phyloP scores from a whole-genome alignment of 2,113 vertebrate species.

The Dryoscopus gambensis region DNA sequence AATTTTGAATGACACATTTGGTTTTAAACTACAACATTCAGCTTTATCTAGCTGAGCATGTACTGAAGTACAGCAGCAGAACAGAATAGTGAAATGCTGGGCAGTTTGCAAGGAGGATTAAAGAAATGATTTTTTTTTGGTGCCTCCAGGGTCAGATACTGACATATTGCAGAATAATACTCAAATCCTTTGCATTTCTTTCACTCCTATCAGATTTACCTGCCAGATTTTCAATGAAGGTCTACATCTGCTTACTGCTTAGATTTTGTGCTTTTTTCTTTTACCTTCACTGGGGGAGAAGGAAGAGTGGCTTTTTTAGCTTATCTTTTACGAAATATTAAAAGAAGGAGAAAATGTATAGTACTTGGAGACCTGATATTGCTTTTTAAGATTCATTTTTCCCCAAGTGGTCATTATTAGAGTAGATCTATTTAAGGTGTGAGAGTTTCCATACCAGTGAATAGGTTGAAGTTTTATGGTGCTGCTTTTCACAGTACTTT shows the following conservation, averaged over 20 bases:
- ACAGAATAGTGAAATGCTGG: neutral
- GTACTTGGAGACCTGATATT: neutral
- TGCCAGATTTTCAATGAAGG: neutral
- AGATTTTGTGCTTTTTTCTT: neutral
- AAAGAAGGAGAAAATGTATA: neutral
- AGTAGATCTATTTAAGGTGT: neutral
- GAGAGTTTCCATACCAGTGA: constrained; percentile 34
- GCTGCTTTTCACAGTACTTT: constrained; percentile 42
- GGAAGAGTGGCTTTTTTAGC: neutral
- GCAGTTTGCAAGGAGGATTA: neutral
- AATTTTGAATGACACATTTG: neutral
- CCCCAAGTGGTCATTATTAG: constrained; percentile 1
- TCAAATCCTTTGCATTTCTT: neutral
- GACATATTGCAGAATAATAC: neutral
- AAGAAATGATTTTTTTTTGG: neutral
- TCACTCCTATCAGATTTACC: neutral
- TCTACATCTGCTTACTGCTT: neutral
- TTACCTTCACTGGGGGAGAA: neutral
- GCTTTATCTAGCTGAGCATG: neutral
- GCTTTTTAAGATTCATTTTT: constrained; percentile 16
- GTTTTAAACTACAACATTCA: neutral
- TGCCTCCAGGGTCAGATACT: neutral
- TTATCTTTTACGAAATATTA: neutral
- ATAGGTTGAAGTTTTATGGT: constrained; percentile 35
- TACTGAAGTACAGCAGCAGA: neutral